These are phyloP conservation scores for Ginglymostoma cirratum DNA, from an alignment of 2,113 vertebrate genomes.

Conservation along the genomic window DNA sequence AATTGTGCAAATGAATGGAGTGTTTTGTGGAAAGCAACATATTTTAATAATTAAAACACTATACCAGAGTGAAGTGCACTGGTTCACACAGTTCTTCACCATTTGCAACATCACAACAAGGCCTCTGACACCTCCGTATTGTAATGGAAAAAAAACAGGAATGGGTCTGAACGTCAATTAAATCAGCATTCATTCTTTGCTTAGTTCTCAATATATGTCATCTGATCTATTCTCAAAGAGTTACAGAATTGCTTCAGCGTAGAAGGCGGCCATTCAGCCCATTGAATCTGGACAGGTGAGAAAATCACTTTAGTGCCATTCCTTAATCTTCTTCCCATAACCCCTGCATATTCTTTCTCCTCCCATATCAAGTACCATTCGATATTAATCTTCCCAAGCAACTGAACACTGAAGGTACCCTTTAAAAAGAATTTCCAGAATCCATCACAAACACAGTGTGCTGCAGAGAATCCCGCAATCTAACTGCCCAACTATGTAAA, in stretches of 20 bases:
- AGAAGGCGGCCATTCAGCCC: too few relatives aligned
- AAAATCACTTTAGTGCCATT: too few relatives aligned
- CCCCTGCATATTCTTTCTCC: too few relatives aligned
- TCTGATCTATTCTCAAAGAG: neutral
- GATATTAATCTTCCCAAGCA: slow-evolving; percentile 7
- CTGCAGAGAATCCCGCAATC: neutral
- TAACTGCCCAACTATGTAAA: neutral
- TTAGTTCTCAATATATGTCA: neutral
- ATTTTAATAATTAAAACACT: neutral
- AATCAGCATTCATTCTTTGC: neutral
- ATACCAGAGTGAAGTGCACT: neutral
- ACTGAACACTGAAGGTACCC: neutral
- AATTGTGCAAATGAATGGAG: neutral
- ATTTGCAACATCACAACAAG: neutral
- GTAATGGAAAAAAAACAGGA: neutral
- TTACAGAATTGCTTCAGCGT: too few relatives aligned
- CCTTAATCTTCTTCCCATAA: too few relatives aligned
- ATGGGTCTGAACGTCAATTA: neutral
- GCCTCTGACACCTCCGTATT: neutral
- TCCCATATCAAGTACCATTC: neutral
- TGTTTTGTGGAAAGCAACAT: neutral
- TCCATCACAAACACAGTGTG: neutral
- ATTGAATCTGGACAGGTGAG: too few relatives aligned
- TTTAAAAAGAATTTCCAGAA: neutral
- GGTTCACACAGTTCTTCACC: neutral